Evolutionary conservation across 2,888 invertebrate genomes (phyloP), one percentile per base, ranked within the genome.

Genomic region (Schrankia costaestrigalis): DNA sequence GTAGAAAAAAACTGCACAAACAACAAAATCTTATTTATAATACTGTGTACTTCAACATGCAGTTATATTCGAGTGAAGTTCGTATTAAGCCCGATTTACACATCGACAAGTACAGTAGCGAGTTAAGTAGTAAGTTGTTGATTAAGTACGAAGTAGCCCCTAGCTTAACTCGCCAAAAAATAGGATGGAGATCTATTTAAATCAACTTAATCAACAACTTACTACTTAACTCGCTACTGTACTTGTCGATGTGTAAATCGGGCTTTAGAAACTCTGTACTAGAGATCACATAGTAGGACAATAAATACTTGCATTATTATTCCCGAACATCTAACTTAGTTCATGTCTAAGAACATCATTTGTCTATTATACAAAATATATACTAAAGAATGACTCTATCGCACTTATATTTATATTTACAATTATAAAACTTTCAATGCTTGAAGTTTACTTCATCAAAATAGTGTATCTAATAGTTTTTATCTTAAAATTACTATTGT

Each of bases 41-140:
- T 72, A 72, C 72, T 72, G 72, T 68, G 65, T 72, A 70, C 71
- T 71, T 71, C 57, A 52, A 56, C 41, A 47, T 55, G 53, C 45
- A 62, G 44, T 56, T 50, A 56, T 67, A 69, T 69, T 69, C 67
- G 69, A 67, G 64, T 50, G 35, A 41, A 33, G 26, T 31, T 49
- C 32, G 32, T 37, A 41, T 34, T 36, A 36, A n/a, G n/a, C n/a
- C n/a, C n/a, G n/a, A n/a, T n/a, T n/a, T n/a, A n/a, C n/a, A n/a
- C n/a, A n/a, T n/a, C n/a, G n/a, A n/a, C n/a, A n/a, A n/a, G n/a
- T n/a, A n/a, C n/a, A n/a, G n/a, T n/a, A n/a, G n/a, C 21, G 21
- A 21, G 21, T 21, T 21, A n/a, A 3, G n/a, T n/a, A n/a, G n/a
- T n/a, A n/a, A n/a, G n/a, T n/a, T n/a, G n/a, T n/a, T n/a, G n/a